These are phyloP conservation scores for Zophobas morio DNA, from an alignment of 1,140 invertebrate genomes.

Conservation along the genomic window DNA sequence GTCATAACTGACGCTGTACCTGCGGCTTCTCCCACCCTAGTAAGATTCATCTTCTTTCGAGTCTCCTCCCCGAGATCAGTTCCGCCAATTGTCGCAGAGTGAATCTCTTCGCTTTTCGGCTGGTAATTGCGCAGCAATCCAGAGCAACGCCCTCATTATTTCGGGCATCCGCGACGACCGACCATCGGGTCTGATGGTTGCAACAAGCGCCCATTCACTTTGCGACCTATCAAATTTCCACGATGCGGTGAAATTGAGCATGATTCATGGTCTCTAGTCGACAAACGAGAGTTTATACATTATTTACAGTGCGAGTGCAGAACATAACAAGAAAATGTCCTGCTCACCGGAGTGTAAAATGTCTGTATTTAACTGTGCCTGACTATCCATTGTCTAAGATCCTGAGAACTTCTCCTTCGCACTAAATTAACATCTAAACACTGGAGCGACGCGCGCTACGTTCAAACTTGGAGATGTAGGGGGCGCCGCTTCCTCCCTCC, in stretches of 20 bases:
- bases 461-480: neutral
- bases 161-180: neutral
- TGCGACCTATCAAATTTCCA: conserved; percentile 44
- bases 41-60: too few relatives aligned
- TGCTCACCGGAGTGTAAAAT: conserved; percentile 65
- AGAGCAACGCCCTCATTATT: conserved; percentile 24
- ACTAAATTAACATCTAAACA: conserved; percentile 63
- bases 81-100: neutral
- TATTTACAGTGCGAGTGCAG: conserved; percentile 57
- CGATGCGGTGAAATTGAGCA: conserved; percentile 46
- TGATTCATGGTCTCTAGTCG: conserved; percentile 51
- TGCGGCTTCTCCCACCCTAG: too few relatives aligned
- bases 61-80: too few relatives aligned
- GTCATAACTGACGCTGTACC: too few relatives aligned
- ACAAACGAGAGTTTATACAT: conserved; percentile 54
- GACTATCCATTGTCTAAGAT: conserved; percentile 62
- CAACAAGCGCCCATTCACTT: neutral
- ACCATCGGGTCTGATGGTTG: neutral
- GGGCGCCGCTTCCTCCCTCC: conserved; percentile 10
- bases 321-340: conserved; percentile 62
- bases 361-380: conserved; percentile 64
- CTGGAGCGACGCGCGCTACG: conserved; percentile 28
- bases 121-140: neutral
- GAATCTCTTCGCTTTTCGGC: neutral
- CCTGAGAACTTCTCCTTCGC: conserved; percentile 58